Percentiles rank a stretch among this genome's conserved stretches.
Conservation (phyloP, 1,140 invertebrate genomes). For the Hyposmocoma kahamanoa region DNA sequence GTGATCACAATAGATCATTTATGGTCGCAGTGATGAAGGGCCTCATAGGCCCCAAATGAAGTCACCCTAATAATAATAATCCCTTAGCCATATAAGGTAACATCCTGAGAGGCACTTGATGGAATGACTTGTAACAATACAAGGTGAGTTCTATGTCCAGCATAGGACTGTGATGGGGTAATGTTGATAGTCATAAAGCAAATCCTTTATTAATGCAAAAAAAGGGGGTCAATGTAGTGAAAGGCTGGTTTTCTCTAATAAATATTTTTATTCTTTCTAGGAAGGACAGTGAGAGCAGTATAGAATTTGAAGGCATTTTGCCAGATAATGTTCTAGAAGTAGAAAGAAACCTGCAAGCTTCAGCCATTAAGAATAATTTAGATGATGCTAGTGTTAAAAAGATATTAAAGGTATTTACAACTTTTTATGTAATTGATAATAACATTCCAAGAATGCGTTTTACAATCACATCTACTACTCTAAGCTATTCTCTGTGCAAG, state of each 20-base stretch:
- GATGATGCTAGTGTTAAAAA: conserved; percentile 63
- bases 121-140: not conserved
- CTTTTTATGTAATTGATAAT: not conserved
- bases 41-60: no score
- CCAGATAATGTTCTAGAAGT: conserved; percentile 54
- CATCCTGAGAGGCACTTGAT: not conserved
- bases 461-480: no score
- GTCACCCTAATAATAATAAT: no score
- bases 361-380: conserved; percentile 64
- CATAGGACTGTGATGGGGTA: no score
- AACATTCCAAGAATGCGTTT: no score
- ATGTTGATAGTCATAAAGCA: not conserved
- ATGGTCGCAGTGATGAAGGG: no score
- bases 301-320: conserved; percentile 35
- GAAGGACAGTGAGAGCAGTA: conserved; percentile 29
- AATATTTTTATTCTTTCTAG: conserved; percentile 2
- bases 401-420: conserved; percentile 56
- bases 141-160: not conserved
- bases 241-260: not conserved
- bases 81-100: no score
- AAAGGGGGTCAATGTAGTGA: not conserved
- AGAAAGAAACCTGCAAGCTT: conserved; percentile 54
- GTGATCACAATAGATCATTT: no score
- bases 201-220: not conserved
- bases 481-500: no score